These are phyloP conservation scores for Lepus townsendii DNA, from an alignment of 2,797 vertebrate species.

Conservation along the genomic window DNA sequence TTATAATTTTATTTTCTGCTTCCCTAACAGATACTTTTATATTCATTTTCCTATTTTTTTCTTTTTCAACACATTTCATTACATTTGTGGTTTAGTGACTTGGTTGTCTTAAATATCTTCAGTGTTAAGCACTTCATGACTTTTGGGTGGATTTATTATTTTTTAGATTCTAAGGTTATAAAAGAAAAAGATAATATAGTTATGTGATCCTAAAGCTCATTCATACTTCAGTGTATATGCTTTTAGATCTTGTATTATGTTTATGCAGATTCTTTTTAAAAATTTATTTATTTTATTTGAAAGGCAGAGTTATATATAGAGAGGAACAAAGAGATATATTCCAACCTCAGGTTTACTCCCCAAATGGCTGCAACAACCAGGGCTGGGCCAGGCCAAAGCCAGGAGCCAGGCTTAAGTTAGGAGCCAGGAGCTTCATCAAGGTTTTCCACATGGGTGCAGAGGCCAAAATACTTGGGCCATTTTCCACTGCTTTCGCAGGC, in stretches of 20 bases:
- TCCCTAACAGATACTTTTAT: background rate
- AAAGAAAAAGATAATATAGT: background rate
- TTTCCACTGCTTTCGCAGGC: too few species aligned
- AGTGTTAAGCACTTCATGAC: background rate
- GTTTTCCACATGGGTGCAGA: too few species aligned
- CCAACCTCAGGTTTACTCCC: too few species aligned
- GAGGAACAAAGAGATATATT: too few species aligned
- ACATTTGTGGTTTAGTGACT: background rate
- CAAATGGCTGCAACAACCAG: too few species aligned
- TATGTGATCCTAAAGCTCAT: background rate
- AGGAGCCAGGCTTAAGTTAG: too few species aligned
- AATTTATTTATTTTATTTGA: too few species aligned
- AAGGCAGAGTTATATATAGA: too few species aligned
- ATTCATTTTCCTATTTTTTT: background rate
- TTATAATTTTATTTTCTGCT: background rate
- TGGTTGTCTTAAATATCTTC: constrained; percentile 6
- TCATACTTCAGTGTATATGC: background rate
- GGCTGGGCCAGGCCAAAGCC: too few species aligned
- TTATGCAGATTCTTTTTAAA: background rate
- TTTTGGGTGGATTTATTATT: background rate
- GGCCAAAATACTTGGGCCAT: too few species aligned
- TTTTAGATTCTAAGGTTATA: constrained; percentile 1
- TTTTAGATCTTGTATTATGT: background rate
- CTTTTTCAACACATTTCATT: background rate
- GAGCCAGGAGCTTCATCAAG: too few species aligned